These are phyloP conservation scores for Bryconaethiops microstoma DNA, from an alignment of 2,797 vertebrate genomes.

Conservation along the genomic window DNA sequence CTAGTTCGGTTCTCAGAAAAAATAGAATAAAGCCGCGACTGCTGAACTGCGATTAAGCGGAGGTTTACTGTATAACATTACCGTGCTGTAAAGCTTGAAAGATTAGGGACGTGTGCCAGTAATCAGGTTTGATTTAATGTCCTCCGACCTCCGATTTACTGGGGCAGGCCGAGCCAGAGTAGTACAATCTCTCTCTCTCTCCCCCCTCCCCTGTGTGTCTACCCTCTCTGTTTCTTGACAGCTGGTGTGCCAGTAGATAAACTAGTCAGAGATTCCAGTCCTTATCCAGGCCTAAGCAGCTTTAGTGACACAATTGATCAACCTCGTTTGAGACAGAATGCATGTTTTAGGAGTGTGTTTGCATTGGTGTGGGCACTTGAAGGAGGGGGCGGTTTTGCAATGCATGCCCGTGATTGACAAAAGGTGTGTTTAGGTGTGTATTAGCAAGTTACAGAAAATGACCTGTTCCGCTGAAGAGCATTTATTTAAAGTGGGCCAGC, in stretches of 20 bases:
- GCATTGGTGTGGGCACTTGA: slow-evolving; percentile 35
- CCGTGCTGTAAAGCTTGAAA: slow-evolving; percentile 29
- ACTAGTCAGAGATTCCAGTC: slow-evolving; percentile 66
- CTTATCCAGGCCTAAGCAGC: slow-evolving; percentile 76
- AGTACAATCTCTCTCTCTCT: slow-evolving; percentile 48
- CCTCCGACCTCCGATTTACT: slow-evolving; percentile 16
- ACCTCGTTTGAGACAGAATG: slow-evolving; percentile 75
- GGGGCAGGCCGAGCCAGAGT: slow-evolving; percentile 44
- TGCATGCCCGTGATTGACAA: background rate
- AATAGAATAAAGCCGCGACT: no score
- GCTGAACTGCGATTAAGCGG: no score
- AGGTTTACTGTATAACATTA: no score
- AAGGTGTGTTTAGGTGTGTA: background rate
- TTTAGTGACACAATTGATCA: slow-evolving; percentile 81
- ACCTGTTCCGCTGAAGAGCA: background rate
- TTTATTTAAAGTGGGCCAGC: slow-evolving; percentile 14
- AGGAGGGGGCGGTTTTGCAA: background rate
- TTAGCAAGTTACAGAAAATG: background rate
- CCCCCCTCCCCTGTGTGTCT: slow-evolving; percentile 50
- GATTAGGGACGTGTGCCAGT: slow-evolving; percentile 60
- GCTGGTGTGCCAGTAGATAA: slow-evolving; percentile 71
- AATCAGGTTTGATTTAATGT: slow-evolving; percentile 48
- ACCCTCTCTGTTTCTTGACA: slow-evolving; percentile 75
- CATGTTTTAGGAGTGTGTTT: slow-evolving; percentile 59
- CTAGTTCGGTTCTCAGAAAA: no score